Evolutionary conservation across 2,113 vertebrate genomes (phyloP), one percentile per base, ranked within the genome.

Genomic region (Paedocypris sp.): DNA sequence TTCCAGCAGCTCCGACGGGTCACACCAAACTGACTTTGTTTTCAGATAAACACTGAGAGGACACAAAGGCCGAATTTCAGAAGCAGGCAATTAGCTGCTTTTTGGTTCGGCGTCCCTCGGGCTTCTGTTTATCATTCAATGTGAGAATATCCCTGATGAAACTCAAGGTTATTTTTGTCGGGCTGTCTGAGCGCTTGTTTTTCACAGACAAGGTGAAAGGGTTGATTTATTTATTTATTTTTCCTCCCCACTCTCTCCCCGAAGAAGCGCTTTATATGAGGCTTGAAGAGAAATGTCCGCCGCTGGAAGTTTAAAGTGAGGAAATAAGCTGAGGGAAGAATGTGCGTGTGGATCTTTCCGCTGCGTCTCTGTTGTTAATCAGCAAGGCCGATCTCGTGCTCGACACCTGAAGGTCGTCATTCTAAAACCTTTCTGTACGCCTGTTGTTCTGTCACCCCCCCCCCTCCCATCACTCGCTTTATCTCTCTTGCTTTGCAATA

Each of bases 111-210:
- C 59, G 48, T 83, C 81, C 78, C 79, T 60, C 75, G 79, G 80
- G 81, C 75, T 69, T 81, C 72, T 83, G 77, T 84, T 84, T 83
- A 85, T 86, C 81, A 83, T 83, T 83, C 80, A 79, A 79, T 83
- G 83, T 82, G 82, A 84, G 80, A 86, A 82, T 82, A 82, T 85
- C 77, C 76, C 80, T 81, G 81, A 84, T 83, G 79, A 80, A 83
- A 81, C 81, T 81, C 80, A 83, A 84, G 84, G 83, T 86, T 85
- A 82, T 85, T 85, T 80, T 75, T 70, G 76, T 62, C 74, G 66
- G 81, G 76, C 76, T 82, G 54, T 53, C 66, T 46, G 61, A 52
- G 22, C 36, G 62, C 47, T 64, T 51, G 53, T 60, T 60, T 68
- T 60, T 52, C 77, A 77, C 74, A 64, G 80, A 70, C 77, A 79